Conservation (phyloP, 2,113 vertebrate species). For the Aviceda subcristata region DNA sequence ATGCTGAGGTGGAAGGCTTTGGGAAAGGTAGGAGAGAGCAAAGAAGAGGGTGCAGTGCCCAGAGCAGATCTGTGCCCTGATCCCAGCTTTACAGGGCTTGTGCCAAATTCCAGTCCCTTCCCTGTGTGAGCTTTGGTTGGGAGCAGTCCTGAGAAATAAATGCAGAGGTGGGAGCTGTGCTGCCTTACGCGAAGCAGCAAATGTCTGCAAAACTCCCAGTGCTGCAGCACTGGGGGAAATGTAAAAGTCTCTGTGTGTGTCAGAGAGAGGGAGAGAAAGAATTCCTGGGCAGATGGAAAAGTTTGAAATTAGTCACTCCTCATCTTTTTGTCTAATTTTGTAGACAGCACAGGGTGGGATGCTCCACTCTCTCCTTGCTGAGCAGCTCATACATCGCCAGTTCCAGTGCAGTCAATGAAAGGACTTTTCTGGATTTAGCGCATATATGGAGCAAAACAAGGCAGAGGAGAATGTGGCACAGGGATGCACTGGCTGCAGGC, state of each 20-base stretch:
- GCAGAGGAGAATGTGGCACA: not conserved
- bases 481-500: fast-evolving
- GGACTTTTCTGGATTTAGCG: not conserved
- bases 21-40: not conserved
- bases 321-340: constrained; percentile 8
- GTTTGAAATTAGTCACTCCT: constrained; percentile 12
- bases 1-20: not conserved
- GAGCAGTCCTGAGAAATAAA: not conserved
- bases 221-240: not conserved
- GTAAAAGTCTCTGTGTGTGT: not conserved
- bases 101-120: not conserved
- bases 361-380: not conserved
- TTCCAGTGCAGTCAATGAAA: not conserved
- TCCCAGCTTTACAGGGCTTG: not conserved
- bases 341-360: not conserved
- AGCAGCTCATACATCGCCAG: not conserved
- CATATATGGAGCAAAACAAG: not conserved
- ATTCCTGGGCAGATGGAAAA: not conserved
- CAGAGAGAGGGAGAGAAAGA: not conserved
- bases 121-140: fast-evolving
- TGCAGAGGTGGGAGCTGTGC: not conserved
- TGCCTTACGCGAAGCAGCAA: not conserved
- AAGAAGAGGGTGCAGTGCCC: not conserved
- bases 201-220: not conserved
- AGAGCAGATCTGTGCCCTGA: not conserved